Base-by-base conservation (phyloP, 2,113 vertebrate species). In the Anthoscopus minutus region DNA sequence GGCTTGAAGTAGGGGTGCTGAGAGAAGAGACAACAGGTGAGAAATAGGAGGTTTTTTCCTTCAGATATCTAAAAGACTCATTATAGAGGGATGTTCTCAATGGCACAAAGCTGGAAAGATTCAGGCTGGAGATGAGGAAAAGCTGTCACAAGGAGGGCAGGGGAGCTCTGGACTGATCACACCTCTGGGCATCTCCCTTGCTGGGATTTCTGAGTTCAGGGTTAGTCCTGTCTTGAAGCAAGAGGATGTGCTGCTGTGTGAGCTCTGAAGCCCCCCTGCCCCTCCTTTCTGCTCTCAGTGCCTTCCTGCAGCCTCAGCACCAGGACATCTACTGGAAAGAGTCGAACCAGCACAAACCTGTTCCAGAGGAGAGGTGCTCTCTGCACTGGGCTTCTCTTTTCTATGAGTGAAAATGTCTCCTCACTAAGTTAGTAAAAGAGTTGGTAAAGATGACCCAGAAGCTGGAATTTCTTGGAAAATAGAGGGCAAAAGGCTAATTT, bases 391-490 rank as follows among this genome's bases (percentile, higher is more conserved):
- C 38, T 84, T 67, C 86, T 88, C 78, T 82, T 89, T 88, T 23
- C 94, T 92, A 86, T 25, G 1, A 70, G 70, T 53, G 88, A 93
- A 94, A 97, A 62, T 31, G 53, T 58, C 74, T 87, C 87, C 93
- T 89, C 24, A 4, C 93, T 92, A 89, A 82, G 31, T 89, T 92
- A 92, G 48, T 82, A 76, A 94, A 73, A 65, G 62, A 78, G 86
- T 57, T 81, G 81, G 60, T 76, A 89, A 92, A 89, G 89, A 88
- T 89, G 89, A 79, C 81, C 70, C 77, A 92, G 81, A 82, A 81
- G 78, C 94, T 94, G 94, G 42, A 94, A 69, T 73, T 76, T 67
- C 91, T 89, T 87, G 81, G 89, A 82, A 84, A 85, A 94, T 24
- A 91, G 62, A 94, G 78, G 84, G 88, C 62, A 2, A 23, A 82